These are phyloP conservation scores for Helarctos malayanus DNA, from an alignment of 2,797 vertebrate genomes.

Conservation along the genomic window DNA sequence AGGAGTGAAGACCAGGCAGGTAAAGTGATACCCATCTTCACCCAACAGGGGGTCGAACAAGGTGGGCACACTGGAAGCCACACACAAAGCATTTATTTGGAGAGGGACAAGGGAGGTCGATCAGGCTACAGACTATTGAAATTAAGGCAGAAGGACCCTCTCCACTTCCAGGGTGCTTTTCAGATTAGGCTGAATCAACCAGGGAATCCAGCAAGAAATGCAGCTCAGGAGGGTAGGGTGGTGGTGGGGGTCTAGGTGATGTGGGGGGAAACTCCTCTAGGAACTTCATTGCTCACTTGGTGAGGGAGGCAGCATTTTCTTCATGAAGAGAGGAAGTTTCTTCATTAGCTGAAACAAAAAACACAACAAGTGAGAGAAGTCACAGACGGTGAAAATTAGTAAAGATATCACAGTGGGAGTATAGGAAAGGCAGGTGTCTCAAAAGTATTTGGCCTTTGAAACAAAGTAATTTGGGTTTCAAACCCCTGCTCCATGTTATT, in stretches of 20 bases:
- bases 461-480: background rate
- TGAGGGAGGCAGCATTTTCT: slow-evolving; percentile 74
- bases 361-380: slow-evolving; percentile 8
- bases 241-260: fast-evolving
- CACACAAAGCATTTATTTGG: slow-evolving; percentile 87
- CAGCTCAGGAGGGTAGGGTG: background rate
- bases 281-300: slow-evolving; percentile 67
- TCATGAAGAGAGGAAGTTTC: slow-evolving; percentile 74
- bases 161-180: slow-evolving; percentile 45
- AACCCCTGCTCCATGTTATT: background rate
- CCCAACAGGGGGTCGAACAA: slow-evolving; percentile 79
- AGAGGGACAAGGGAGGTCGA: slow-evolving; percentile 80
- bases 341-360: slow-evolving; percentile 87
- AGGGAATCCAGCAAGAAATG: slow-evolving; percentile 69
- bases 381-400: background rate
- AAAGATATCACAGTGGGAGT: background rate
- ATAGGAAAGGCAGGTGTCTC: background rate
- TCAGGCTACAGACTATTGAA: slow-evolving; percentile 87
- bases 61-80: slow-evolving; percentile 78
- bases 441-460: background rate
- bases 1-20: slow-evolving; percentile 47
- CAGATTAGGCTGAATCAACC: slow-evolving; percentile 80
- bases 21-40: slow-evolving; percentile 61
- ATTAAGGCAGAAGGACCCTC: slow-evolving; percentile 54
- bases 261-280: slow-evolving; percentile 74